Conservation (phyloP, 2,888 invertebrate genomes). For the Tetramorium bicarinatum region DNA sequence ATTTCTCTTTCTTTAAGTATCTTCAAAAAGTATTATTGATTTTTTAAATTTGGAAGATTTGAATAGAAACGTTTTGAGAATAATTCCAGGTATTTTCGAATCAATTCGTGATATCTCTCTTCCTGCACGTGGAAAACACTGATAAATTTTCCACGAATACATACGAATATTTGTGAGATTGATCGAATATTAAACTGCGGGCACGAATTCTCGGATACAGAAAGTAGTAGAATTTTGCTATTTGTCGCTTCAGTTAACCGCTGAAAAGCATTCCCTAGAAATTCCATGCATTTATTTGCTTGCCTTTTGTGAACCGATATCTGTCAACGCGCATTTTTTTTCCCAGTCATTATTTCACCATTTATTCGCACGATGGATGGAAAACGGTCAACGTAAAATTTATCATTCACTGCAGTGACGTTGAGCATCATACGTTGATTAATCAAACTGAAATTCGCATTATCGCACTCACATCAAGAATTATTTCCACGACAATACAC, state of each 20-base stretch:
- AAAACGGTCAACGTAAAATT: constrained; percentile 30
- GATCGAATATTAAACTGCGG: constrained; percentile 38
- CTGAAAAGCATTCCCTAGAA: neutral
- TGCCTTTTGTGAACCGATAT: constrained; percentile 7
- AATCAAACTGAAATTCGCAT: constrained; percentile 39
- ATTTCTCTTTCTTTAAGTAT: neutral
- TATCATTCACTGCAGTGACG: constrained; percentile 5
- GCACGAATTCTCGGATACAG: neutral
- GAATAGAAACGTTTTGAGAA: neutral
- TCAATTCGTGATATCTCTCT: neutral
- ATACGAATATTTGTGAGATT: constrained; percentile 10
- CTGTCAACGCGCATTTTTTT: constrained; percentile 6
- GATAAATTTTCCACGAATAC: constrained; percentile 34
- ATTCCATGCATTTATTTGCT: constrained; percentile 24
- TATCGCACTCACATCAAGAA: constrained; percentile 19
- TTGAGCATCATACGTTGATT: constrained; percentile 20
- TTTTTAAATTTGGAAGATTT: constrained; percentile 4
- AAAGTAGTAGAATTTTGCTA: constrained; percentile 19
- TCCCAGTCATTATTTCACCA: constrained; percentile 3
- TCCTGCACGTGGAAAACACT: neutral
- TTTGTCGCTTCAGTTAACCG: constrained; percentile 20
- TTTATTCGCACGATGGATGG: constrained; percentile 18
- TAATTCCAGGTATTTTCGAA: neutral
- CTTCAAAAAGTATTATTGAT: neutral
- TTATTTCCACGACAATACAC: neutral